Base-by-base conservation (phyloP, 2,113 vertebrate species). In the Leucoraja erinaceus region DNA sequence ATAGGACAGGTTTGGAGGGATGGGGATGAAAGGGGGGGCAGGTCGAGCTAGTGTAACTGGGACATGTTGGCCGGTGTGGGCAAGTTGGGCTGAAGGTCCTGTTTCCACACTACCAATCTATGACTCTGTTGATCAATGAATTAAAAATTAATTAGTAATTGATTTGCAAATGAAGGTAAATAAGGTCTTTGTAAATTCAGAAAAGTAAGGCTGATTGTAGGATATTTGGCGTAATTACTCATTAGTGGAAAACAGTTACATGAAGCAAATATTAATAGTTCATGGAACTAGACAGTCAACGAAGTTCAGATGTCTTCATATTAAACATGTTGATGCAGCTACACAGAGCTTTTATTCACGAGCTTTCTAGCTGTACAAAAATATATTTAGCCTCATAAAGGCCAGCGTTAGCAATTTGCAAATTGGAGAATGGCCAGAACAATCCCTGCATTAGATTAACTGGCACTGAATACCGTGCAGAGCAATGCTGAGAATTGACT, bases 331-430 rank as follows among this genome's bases (percentile, higher is more conserved):
- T 88, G 59, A 66, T 33, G n/a, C 14, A 38, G 25, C 16, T 14
- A 63, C 83, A 88, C 83, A 33, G 25, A 31, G 59, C 14, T 56
- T 18, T 88, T 88, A 63, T 88, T n/a, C 83, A 88, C 83, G 5
- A 31, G 59, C 83, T 18, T 88, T 88, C 61, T 33, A 63, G 59
- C 61, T 56, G 63, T 88, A 31, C n/a, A n/a, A 63, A 88, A 88
- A 88, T 88, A 88, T 88, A 72, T 91, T 91, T 91, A 91, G 90
- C 33, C 25, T 7, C 68, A 47, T 91, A 72, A 91, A 91, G 33
- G 66, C 68, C 83, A 72, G 90, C 47, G 31, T 91, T 74, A 54
- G 90, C 5, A 74, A 74, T 74, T 54, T 91, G 38, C 68, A 72
- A 72, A 4, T 54, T 91, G 90, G 90, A 91, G 38, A 91, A 54